phyloP scores from a whole-genome alignment of 2,797 vertebrate genomes.

The Pampus argenteus region DNA sequence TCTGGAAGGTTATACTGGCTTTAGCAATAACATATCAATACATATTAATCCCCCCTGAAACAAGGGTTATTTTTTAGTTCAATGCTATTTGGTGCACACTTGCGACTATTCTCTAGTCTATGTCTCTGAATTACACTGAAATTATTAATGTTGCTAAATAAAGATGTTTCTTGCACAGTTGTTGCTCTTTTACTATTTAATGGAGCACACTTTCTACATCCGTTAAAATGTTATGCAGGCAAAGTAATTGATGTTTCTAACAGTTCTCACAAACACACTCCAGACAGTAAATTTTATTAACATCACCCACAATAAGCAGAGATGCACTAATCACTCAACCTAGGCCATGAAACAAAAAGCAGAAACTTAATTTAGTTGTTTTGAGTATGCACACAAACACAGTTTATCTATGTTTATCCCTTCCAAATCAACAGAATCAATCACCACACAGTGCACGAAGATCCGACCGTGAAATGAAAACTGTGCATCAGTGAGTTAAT shows the following conservation, averaged over 20 bases:
- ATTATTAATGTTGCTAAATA: neutral
- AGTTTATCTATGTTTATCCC: conserved; percentile 49
- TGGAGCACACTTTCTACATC: conserved; percentile 31
- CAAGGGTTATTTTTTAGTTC: no score
- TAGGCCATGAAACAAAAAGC: conserved; percentile 7
- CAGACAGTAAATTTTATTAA: neutral
- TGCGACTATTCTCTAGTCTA: neutral
- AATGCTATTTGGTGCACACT: no score
- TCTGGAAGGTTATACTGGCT: neutral
- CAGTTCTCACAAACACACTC: conserved; percentile 2
- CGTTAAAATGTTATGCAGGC: conserved; percentile 26
- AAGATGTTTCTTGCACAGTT: no score
- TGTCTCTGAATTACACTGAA: neutral
- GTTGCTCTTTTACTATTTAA: conserved; percentile 18
- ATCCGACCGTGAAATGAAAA: conserved; percentile 38
- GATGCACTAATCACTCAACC: conserved; percentile 16
- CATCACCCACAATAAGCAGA: neutral
- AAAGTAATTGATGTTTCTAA: conserved; percentile 17
- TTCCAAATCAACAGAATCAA: conserved; percentile 56
- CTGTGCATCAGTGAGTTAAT: conserved; percentile 43
- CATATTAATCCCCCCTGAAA: no score
- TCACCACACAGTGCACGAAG: conserved; percentile 38
- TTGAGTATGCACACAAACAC: neutral
- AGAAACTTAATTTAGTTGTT: conserved; percentile 19
- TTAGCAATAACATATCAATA: neutral